Conservation (phyloP, 2,113 vertebrate genomes). For the Rhabdornis inornatus region DNA sequence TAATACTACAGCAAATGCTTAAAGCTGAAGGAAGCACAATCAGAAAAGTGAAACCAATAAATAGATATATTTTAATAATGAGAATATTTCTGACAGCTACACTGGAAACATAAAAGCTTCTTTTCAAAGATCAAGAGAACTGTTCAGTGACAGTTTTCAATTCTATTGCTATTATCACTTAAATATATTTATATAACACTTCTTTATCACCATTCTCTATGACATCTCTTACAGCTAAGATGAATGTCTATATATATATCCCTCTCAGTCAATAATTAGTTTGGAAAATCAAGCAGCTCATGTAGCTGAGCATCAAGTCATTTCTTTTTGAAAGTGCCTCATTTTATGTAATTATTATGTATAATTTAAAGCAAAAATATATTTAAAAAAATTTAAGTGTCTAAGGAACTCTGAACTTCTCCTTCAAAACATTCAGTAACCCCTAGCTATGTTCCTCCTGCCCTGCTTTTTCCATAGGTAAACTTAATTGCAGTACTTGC, state of each 20-base stretch:
- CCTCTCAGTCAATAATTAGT: constrained; percentile 42
- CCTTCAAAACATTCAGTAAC: background rate
- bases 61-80: background rate
- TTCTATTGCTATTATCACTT: constrained; percentile 33
- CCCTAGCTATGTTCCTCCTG: background rate
- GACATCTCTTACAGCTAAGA: constrained; percentile 30
- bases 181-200: constrained; percentile 50
- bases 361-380: background rate
- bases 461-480: background rate
- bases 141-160: constrained; percentile 6
- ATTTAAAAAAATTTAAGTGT: background rate
- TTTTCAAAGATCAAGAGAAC: constrained; percentile 29
- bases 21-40: background rate
- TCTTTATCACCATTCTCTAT: constrained; percentile 6
- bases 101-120: background rate
- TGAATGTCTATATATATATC: constrained; percentile 43
- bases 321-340: background rate
- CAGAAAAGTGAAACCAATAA: background rate
- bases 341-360: background rate
- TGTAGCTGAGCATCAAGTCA: background rate
- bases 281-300: constrained; percentile 45
- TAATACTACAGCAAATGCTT: background rate
- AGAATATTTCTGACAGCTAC: background rate
- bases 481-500: background rate
- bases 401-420: background rate